Percentiles rank a stretch among this genome's conserved stretches.
phyloP scores from a whole-genome alignment of 2,888 invertebrate genomes.

The Anagyrus pseudococci region DNA sequence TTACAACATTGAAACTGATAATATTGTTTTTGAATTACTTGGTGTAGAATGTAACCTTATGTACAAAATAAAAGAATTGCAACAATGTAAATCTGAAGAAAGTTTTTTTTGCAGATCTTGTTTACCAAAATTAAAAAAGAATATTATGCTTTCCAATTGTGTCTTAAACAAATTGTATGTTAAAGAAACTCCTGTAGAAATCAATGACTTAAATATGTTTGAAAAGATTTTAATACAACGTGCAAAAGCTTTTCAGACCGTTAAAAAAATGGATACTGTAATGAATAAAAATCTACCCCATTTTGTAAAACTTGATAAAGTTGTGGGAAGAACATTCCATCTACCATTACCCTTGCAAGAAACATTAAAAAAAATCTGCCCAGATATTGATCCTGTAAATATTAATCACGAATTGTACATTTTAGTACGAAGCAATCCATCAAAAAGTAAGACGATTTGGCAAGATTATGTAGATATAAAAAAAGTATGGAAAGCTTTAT shows the following conservation, averaged over 20 bases:
- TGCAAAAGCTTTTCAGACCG: constrained; percentile 54
- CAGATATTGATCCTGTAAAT: constrained; percentile 45
- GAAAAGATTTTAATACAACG: constrained; percentile 48
- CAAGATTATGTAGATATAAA: constrained; percentile 47
- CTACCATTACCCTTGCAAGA: constrained; percentile 51
- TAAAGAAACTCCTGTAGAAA: constrained; percentile 34
- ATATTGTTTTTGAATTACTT: constrained; percentile 5
- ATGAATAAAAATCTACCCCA: constrained; percentile 48
- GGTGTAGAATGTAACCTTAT: constrained; percentile 4
- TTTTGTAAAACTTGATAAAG: constrained; percentile 40
- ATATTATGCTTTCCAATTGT: constrained; percentile 44
- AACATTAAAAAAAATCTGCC: constrained; percentile 50
- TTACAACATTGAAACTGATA: background rate
- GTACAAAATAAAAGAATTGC: constrained; percentile 21
- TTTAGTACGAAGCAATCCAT: constrained; percentile 49
- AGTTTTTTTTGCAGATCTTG: constrained; percentile 37
- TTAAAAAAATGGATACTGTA: constrained; percentile 48
- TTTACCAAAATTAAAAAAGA: constrained; percentile 36
- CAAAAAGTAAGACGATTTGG: constrained; percentile 46
- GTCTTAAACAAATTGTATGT: constrained; percentile 44
- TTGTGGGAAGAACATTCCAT: constrained; percentile 43
- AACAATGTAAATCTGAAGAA: constrained; percentile 1
- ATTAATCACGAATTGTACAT: constrained; percentile 48
- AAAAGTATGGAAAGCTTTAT: constrained; percentile 46
- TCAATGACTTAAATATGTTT: constrained; percentile 40